Base-by-base conservation (phyloP, 1,140 invertebrate species). In the Leptinotarsa undecemlineata region DNA sequence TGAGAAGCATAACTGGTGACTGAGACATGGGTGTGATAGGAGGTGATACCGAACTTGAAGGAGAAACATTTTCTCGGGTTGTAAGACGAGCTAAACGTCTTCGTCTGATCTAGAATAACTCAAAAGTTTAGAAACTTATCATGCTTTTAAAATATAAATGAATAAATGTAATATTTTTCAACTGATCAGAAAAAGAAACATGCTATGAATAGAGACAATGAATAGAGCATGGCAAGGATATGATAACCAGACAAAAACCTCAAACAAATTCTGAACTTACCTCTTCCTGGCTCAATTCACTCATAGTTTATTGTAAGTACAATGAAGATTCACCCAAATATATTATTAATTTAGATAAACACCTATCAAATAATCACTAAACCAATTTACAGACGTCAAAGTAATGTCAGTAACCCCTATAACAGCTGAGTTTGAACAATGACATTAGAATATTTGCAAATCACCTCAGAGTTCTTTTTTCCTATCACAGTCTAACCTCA, bases 231-330 rank as follows among this genome's bases (percentile, higher is more conserved):
- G 33, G 17, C 3, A 57, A 70, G 21, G n/a, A 48, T 57, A 48
- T 14, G 15, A 57, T 21, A 51, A 21, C 60, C 48, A 57, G 26
- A 23, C 17, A 57, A 51, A 51, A 48, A 17, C n/a, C 2, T n/a
- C 1, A 57, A 57, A 57, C 51, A 57, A 57, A n/a, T 42, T 19
- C 42, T 26, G 33, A 81, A 73, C 86, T 88, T 85, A 92, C 92
- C 88, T 93, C 92, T 85, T 93, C 92, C 80, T 91, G 91, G 74
- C 88, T 91, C 72, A 93, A 85, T 87, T 92, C 92, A 82, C 90
- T 92, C 90, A 92, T 92, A 66, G 75, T 80, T 73, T 61, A 17
- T 47, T 48, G n/a, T 11, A 42, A 21, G 11, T 74, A 14, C 17
- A n/a, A 60, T 17, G 51, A 14, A 57, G 51, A 17, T 57, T 57